Percentiles rank a stretch among this genome's conserved stretches.
These are phyloP conservation scores for Rutilus rutilus DNA, from an alignment of 2,113 vertebrate species.

Conservation along the genomic window DNA sequence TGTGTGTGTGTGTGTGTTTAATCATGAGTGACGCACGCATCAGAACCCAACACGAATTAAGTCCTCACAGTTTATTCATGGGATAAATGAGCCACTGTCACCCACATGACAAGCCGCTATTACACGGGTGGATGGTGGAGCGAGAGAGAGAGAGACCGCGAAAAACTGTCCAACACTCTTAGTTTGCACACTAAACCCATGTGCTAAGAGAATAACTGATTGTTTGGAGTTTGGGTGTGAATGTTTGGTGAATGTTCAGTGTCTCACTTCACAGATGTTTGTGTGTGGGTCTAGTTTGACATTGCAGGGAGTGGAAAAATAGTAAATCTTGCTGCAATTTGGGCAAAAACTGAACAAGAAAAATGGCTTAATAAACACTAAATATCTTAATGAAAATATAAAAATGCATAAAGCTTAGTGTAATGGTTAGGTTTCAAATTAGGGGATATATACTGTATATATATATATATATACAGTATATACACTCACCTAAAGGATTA, in stretches of 20 bases:
- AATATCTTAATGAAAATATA: background rate
- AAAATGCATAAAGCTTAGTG: background rate
- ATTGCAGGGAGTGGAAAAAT: background rate
- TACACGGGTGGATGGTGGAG: constrained; percentile 8
- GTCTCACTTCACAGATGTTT: background rate
- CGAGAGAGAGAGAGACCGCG: background rate
- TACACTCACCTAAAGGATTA: too few relatives aligned
- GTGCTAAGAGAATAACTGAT: constrained; percentile 13
- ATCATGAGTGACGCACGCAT: constrained; percentile 17
- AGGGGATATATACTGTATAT: too few relatives aligned
- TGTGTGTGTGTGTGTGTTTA: background rate
- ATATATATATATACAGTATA: fast-evolving
- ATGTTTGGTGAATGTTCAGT: background rate
- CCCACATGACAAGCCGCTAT: constrained; percentile 1
- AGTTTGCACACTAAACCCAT: constrained; percentile 8
- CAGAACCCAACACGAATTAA: background rate
- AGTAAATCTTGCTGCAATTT: background rate
- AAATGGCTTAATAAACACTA: background rate
- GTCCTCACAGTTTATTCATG: constrained; percentile 35
- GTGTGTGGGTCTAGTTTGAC: background rate
- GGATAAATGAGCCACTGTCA: background rate
- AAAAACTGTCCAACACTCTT: constrained; percentile 6
- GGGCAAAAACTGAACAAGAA: background rate
- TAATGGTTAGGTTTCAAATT: background rate
- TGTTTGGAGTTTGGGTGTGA: constrained; percentile 30